These are phyloP conservation scores for Nymphalis io DNA, from an alignment of 1,140 invertebrate genomes.

Conservation along the genomic window DNA sequence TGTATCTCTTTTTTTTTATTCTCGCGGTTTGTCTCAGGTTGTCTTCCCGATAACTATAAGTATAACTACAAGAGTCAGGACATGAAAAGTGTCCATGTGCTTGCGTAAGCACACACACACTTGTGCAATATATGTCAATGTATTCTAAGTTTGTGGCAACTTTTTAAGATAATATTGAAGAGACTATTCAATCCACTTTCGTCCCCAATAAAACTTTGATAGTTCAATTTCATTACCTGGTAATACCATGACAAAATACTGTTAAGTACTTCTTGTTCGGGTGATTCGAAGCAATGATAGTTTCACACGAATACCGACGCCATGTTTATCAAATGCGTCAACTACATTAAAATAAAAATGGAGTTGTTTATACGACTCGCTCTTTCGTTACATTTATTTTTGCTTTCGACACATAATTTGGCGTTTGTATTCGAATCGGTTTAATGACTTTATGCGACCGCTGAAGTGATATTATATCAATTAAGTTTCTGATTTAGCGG, in stretches of 20 bases:
- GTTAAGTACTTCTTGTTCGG: not conserved
- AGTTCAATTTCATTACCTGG: not conserved
- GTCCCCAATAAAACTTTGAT: not conserved
- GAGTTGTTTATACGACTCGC: conserved; percentile 22
- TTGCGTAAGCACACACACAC: no score
- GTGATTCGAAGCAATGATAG: conserved; percentile 16
- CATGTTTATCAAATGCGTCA: conserved; percentile 37
- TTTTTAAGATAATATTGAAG: no score
- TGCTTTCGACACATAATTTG: conserved; percentile 68
- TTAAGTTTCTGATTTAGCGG: conserved; percentile 67
- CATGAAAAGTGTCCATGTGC: no score
- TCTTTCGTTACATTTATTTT: conserved; percentile 62
- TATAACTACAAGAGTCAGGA: no score
- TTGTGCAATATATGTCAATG: no score
- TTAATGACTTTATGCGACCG: conserved; percentile 68
- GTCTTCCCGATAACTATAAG: no score
- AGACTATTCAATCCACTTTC: not conserved
- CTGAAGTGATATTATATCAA: conserved; percentile 74
- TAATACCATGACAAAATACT: not conserved
- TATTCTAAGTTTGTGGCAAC: no score
- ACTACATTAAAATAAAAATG: conserved; percentile 31
- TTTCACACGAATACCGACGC: conserved; percentile 41
- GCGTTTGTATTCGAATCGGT: conserved; percentile 64
- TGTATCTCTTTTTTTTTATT: no score
- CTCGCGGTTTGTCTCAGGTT: no score